A percentile compares a stretch with the other conserved stretches of the same genome.
These are phyloP conservation scores for Bhutanitis thaidina DNA, from an alignment of 2,888 invertebrate species.

Conservation along the genomic window DNA sequence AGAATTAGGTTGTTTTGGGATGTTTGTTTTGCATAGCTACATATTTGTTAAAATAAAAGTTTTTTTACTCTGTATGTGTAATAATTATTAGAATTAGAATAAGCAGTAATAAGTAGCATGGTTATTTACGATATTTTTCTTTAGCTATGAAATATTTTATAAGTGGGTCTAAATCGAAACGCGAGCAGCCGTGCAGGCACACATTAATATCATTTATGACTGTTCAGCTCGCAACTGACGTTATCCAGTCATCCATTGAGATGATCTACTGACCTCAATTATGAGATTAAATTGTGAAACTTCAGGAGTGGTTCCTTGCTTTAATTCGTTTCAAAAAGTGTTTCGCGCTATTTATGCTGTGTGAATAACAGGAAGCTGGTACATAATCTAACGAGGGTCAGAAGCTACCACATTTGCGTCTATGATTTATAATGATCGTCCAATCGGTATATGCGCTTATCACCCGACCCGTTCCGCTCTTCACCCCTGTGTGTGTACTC, in stretches of 20 bases:
- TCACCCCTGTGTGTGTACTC: slow-evolving; percentile 49
- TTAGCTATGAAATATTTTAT: slow-evolving; percentile 5
- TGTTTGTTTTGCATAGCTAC: too few species aligned
- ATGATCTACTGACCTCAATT: slow-evolving; percentile 33
- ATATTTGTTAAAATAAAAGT: too few species aligned
- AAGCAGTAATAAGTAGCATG: too few species aligned
- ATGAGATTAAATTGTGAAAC: slow-evolving; percentile 28
- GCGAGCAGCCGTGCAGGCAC: not conserved
- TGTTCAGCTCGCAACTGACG: slow-evolving; percentile 17
- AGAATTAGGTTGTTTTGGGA: too few species aligned
- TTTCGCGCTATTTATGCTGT: slow-evolving; percentile 29
- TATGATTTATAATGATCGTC: slow-evolving; percentile 67
- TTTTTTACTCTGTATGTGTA: too few species aligned
- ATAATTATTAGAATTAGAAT: too few species aligned
- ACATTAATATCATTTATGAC: slow-evolving; percentile 18
- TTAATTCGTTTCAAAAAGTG: slow-evolving; percentile 19
- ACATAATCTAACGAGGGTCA: slow-evolving; percentile 51
- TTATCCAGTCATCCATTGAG: slow-evolving; percentile 26
- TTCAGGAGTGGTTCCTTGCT: slow-evolving; percentile 21
- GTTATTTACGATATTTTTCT: too few species aligned
- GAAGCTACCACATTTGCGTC: slow-evolving; percentile 50
- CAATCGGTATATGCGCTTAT: slow-evolving; percentile 63
- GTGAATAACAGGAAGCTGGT: slow-evolving; percentile 8
- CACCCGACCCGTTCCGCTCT: slow-evolving; percentile 51
- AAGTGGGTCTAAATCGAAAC: slow-evolving; percentile 15